Percentiles rank a stretch among this genome's conserved stretches.
Evolutionary conservation across 37 sponge, comb jelly and placozoan genomes (phyloP).

Genomic region (Halichondria panicea): DNA sequence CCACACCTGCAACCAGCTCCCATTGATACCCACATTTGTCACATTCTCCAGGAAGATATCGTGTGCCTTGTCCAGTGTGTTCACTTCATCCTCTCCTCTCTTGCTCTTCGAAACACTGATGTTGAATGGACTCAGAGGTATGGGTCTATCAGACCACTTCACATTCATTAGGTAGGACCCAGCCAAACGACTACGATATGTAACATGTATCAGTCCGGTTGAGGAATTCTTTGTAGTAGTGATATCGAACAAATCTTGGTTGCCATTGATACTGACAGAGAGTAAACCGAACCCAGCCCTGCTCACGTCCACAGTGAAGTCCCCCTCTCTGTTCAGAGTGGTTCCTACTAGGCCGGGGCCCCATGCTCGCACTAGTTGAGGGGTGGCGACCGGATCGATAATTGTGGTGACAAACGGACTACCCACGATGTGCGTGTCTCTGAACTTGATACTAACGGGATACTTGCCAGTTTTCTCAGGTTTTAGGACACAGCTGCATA

Average conservation of each 20-base stretch:
- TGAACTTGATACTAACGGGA: slow-evolving; percentile 63
- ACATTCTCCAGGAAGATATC: no score
- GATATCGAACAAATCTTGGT: background rate
- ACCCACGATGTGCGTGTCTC: slow-evolving; percentile 66
- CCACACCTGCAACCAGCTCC: no score
- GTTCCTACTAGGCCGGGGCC: slow-evolving; percentile 30
- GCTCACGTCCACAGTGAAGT: slow-evolving; percentile 8
- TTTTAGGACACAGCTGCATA: no score
- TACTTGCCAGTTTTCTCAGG: slow-evolving; percentile 69
- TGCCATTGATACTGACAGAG: slow-evolving; percentile 5
- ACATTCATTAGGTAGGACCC: slow-evolving; percentile 26
- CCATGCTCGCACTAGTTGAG: no score
- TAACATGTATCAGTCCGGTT: background rate
- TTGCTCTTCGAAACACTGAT: no score
- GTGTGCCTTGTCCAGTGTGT: background rate
- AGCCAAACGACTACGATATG: slow-evolving; percentile 18
- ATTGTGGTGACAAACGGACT: slow-evolving; percentile 64
- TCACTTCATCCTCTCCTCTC: slow-evolving; percentile 18
- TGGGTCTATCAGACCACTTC: slow-evolving; percentile 11
- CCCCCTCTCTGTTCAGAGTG: background rate
- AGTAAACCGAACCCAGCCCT: slow-evolving; percentile 35
- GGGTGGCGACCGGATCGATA: slow-evolving; percentile 3
- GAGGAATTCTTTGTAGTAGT: background rate
- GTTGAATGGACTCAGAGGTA: slow-evolving; percentile 41
- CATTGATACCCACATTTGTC: no score